These are phyloP conservation scores for Crotalus viridis DNA, from an alignment of 2,113 vertebrate genomes.

Conservation along the genomic window DNA sequence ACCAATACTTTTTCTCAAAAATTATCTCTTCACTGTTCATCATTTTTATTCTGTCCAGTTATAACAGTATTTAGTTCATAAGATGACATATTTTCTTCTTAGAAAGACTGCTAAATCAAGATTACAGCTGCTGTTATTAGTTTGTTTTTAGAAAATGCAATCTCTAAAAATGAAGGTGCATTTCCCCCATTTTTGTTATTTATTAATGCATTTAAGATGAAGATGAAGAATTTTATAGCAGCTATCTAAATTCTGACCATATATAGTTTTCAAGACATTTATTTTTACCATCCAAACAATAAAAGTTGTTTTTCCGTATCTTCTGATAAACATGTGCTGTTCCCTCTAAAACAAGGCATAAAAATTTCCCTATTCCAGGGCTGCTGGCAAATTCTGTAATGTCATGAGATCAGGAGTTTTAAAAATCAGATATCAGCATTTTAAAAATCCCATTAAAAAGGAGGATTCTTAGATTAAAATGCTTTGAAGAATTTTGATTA, in stretches of 20 bases:
- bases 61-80: background rate
- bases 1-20: constrained; percentile 10
- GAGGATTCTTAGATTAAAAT: constrained; percentile 71
- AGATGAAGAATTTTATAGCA: constrained; percentile 57
- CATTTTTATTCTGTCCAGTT: constrained; percentile 20
- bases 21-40: constrained; percentile 43
- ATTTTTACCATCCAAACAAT: constrained; percentile 75
- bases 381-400: constrained; percentile 63
- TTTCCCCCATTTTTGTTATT: constrained; percentile 47
- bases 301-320: constrained; percentile 78
- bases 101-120: constrained; percentile 33
- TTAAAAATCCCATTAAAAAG: constrained; percentile 43
- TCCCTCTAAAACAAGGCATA: constrained; percentile 36
- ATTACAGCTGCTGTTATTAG: constrained; percentile 43
- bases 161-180: constrained; percentile 32
- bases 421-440: constrained; percentile 55
- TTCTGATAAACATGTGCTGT: constrained; percentile 67
- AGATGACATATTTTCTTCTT: constrained; percentile 15
- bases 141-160: constrained; percentile 51
- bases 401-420: constrained; percentile 63
- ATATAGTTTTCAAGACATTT: constrained; percentile 74
- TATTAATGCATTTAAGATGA: constrained; percentile 57
- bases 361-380: constrained; percentile 70
- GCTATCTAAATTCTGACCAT: constrained; percentile 57
- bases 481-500: constrained; percentile 73